Conservation (phyloP, 2,113 vertebrate species). For the Seriola aureovittata region DNA sequence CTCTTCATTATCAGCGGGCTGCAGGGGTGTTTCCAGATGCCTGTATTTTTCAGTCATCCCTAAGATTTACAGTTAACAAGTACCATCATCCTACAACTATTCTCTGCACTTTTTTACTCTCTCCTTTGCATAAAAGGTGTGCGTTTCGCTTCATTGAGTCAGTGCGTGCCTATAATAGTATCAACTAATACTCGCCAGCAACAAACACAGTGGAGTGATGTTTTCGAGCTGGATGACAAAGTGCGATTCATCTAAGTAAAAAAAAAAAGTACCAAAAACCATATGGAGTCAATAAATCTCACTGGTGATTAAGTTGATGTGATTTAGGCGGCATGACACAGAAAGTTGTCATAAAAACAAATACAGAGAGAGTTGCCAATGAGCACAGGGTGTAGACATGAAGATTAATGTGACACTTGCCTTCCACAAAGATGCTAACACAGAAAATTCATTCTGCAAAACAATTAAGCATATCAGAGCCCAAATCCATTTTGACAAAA, state of each 20-base stretch:
- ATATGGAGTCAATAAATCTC: slow-evolving; percentile 19
- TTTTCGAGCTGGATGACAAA: slow-evolving; percentile 23
- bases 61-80: slow-evolving; percentile 76
- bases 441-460: slow-evolving; percentile 15
- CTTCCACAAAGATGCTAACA: slow-evolving; percentile 30
- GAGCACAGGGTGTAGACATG: slow-evolving; percentile 23
- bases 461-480: slow-evolving; percentile 2
- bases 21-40: slow-evolving; percentile 73
- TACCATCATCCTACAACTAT: slow-evolving; percentile 65
- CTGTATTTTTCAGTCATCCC: slow-evolving; percentile 64
- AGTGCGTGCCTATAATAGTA: neutral
- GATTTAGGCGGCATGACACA: slow-evolving; percentile 11
- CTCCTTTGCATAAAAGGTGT: slow-evolving; percentile 21
- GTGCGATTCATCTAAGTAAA: slow-evolving; percentile 4
- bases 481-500: slow-evolving; percentile 24
- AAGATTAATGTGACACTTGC: slow-evolving; percentile 32
- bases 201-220: slow-evolving; percentile 20
- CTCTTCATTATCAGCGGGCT: slow-evolving; percentile 63
- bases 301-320: slow-evolving; percentile 10
- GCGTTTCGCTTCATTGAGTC: slow-evolving; percentile 25
- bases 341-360: slow-evolving; percentile 42
- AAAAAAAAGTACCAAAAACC: neutral
- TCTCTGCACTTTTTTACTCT: slow-evolving; percentile 32
- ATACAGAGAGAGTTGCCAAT: neutral
- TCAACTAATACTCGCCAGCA: slow-evolving; percentile 8